Conservation (phyloP, 2,797 vertebrate species). For the Tiaroga cobitis region DNA sequence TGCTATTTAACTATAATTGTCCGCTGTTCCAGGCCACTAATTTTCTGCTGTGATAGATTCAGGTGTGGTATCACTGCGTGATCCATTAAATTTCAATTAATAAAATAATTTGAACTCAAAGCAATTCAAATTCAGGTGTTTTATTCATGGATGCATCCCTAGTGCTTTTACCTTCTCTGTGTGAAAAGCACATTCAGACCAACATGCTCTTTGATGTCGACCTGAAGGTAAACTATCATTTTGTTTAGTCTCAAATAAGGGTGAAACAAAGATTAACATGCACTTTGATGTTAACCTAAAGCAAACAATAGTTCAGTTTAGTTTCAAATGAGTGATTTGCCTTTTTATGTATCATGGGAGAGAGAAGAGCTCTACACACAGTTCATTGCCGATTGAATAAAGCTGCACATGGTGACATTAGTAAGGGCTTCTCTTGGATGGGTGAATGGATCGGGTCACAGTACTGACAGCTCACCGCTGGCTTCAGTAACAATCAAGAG, state of each 20-base stretch:
- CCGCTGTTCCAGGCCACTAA: background rate
- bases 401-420: conserved; percentile 36
- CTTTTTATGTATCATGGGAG: background rate
- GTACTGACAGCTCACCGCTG: conserved; percentile 17
- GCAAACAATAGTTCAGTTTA: background rate
- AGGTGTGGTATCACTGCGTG: background rate
- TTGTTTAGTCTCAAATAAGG: background rate
- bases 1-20: background rate
- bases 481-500: conserved; percentile 38
- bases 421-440: conserved; percentile 23
- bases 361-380: background rate
- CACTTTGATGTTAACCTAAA: background rate
- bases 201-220: background rate
- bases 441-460: conserved; percentile 32
- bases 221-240: background rate
- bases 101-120: background rate
- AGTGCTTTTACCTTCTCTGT: background rate
- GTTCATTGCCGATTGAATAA: conserved; percentile 1
- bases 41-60: background rate
- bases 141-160: background rate
- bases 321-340: background rate
- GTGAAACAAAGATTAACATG: conserved; percentile 4
- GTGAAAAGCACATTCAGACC: background rate
- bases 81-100: background rate
- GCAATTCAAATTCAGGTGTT: background rate